Conservation (phyloP, 2,797 vertebrate genomes). For the Ispidina lecontei region DNA sequence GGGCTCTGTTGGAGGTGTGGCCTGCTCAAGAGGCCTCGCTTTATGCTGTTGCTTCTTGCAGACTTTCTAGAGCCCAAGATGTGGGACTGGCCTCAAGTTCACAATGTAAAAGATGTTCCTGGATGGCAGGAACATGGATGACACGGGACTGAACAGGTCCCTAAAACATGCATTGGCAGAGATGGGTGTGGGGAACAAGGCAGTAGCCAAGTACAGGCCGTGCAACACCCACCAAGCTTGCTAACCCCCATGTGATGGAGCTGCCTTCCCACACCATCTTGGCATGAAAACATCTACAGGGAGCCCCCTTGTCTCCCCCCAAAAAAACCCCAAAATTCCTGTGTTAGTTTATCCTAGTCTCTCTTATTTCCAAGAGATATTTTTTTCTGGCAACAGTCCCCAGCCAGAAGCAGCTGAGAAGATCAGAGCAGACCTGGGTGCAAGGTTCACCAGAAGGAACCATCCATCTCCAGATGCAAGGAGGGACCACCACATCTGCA, state of each 20-base stretch:
- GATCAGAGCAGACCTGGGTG: neutral
- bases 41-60: neutral
- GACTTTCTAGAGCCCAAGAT: neutral
- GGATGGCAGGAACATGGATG: no score
- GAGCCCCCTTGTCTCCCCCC: neutral
- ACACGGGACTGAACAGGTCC: rapidly evolving
- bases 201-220: rapidly evolving
- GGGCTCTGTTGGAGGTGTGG: neutral
- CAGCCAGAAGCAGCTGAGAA: neutral
- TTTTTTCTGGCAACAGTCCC: neutral
- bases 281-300: neutral
- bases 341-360: neutral
- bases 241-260: rapidly evolving
- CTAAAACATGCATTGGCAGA: neutral
- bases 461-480: neutral
- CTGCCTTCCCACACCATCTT: neutral
- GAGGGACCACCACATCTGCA: neutral
- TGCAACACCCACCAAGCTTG: neutral
- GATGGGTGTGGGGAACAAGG: no score
- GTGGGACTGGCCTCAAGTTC: no score
- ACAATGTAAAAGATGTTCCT: rapidly evolving
- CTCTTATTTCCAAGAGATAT: neutral
- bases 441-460: neutral
- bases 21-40: neutral
- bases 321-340: neutral